Evolutionary conservation across 2,888 invertebrate genomes (phyloP), one percentile per base, ranked within the genome.

Genomic region (Cremastinae sp.): DNA sequence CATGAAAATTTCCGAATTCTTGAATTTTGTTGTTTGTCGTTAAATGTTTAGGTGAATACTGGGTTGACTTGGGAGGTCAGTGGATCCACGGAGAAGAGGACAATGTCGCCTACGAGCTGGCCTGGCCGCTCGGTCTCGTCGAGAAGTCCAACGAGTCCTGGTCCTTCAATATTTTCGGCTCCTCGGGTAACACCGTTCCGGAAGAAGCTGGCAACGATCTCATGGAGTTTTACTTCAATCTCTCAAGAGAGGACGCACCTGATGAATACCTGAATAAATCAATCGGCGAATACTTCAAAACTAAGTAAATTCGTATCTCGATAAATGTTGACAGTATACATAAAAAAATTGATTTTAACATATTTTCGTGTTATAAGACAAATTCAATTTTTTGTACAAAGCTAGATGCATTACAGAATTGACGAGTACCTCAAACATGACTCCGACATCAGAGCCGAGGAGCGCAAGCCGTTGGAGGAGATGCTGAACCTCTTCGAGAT

Each of bases 21-120:
- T n/a, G n/a, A n/a, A n/a, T 59, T 22, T 53, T 10, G 58, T 47
- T 41, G 37, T 37, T 37, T 7, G 14, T 37, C 1, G 9, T 43
- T 43, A 12, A 22, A 16, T 61, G 65, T 75, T 4, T 61, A 85
- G 86, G 76, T 14, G 80, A 81, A 7, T 83, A 85, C 18, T 18
- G 51, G 53, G 28, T 86, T 4, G 88, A 87, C 41, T 47, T 87
- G 14, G 87, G 87, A 1, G 87, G 77, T 14, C 85, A 87, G 72
- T 86, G 85, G 84, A 81, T 86, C 10, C 85, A 86, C 16, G 87
- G 87, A 1, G 81, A 86, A 73, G 28, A 72, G 55, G 77, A 75
- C 7, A 87, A 87, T 53, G 78, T 80, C 5, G 85, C 39, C 2
- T 85, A 79, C 59, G 80, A 86, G 14, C 12, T 85, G 14, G 87